These are phyloP conservation scores for Helostoma temminkii DNA, from an alignment of 2,797 vertebrate genomes.

Conservation along the genomic window DNA sequence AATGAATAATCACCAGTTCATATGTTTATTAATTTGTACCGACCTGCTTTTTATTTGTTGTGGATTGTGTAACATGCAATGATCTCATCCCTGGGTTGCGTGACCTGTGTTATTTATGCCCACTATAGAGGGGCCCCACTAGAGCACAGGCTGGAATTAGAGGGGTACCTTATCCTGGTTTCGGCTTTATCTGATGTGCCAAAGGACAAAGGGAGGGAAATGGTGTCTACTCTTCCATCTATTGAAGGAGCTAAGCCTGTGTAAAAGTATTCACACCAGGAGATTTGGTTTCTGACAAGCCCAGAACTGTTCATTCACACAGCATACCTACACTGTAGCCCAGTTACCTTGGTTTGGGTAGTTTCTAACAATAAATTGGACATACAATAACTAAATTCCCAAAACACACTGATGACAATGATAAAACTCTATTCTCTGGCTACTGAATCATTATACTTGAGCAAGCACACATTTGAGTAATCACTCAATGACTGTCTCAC, in stretches of 20 bases:
- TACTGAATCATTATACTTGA: background rate
- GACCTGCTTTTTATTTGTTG: too few relatives aligned
- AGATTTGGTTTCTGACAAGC: constrained; percentile 41
- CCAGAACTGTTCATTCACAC: background rate
- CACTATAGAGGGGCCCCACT: constrained; percentile 43
- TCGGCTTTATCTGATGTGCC: constrained; percentile 55
- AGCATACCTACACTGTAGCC: background rate
- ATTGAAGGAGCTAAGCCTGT: constrained; percentile 28
- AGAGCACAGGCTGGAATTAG: constrained; percentile 30
- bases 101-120: constrained; percentile 57
- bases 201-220: constrained; percentile 49
- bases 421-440: background rate
- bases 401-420: background rate
- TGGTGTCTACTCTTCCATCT: constrained; percentile 19
- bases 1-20: too few relatives aligned
- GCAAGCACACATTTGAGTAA: background rate
- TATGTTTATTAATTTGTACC: too few relatives aligned
- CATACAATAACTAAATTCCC: background rate
- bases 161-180: constrained; percentile 38
- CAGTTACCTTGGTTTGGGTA: too few relatives aligned
- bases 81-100: constrained; percentile 57
- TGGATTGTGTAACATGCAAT: too few relatives aligned
- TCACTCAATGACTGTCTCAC: too few relatives aligned
- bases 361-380: background rate
- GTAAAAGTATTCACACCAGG: constrained; percentile 19